Evolutionary conservation across 2,797 vertebrate genomes (phyloP), one percentile per base, ranked within the genome.

Genomic region (Benthosema pterotum): DNA sequence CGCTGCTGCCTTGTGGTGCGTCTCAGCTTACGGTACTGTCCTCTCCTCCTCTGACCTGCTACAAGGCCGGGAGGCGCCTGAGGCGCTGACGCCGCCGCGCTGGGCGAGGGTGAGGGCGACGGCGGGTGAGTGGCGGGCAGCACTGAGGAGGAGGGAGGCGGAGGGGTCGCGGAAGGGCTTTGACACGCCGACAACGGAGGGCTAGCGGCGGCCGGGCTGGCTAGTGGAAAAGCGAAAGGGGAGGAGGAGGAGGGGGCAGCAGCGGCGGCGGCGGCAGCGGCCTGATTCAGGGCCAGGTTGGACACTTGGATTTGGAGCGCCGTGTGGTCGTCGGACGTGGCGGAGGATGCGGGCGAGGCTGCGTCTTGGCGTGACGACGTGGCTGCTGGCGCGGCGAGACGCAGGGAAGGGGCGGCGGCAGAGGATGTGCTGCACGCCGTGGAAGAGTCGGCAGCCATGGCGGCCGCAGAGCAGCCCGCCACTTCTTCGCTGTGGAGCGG

Each of bases 361-460:
- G 46, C 19, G 9, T 52, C 50, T 1, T 69, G 66, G 14, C 17
- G n/a, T n/a, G n/a, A n/a, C n/a, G n/a, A n/a, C n/a, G n/a, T n/a
- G n/a, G n/a, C n/a, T n/a, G n/a, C n/a, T n/a, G n/a, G n/a, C n/a
- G n/a, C n/a, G 0, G 45, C 4, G 12, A 46, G 45, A 46, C n/a
- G 12, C 45, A 15, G 45, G 16, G 7, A 38, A 5, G n/a, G 52
- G 43, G 53, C 32, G 43, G 53, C 32, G 12, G 52, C 42, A 32
- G 76, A 69, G 17, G 72, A 55, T 2, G 47, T 4, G n/a, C 60
- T n/a, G 69, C 14, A 71, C 57, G n/a, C n/a, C 17, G 79, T 83
- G 50, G 81, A 86, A 0, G 78, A 87, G 64, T 88, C 82, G 0
- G 87, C 82, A 63, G 64, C 71, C 6, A 54, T 53, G 1, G 87